These are phyloP conservation scores for Melipona quadrifasciata DNA, from an alignment of 1,140 invertebrate species.

Conservation along the genomic window DNA sequence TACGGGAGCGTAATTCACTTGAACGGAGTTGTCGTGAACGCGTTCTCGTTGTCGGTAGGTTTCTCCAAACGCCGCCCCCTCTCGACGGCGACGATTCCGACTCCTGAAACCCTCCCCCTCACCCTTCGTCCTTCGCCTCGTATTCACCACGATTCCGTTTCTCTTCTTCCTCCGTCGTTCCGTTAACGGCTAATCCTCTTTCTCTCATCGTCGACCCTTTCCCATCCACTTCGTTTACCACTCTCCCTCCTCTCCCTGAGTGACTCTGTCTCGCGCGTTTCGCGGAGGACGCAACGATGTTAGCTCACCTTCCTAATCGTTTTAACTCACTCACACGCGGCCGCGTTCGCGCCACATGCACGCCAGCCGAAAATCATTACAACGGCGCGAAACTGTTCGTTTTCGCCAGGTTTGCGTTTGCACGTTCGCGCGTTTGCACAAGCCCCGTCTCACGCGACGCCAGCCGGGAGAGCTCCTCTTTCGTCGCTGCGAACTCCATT, in stretches of 20 bases:
- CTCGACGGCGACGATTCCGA: not conserved
- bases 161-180: conserved; percentile 21
- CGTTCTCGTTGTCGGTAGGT: conserved; percentile 21
- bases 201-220: not conserved
- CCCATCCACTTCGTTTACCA: conserved; percentile 32
- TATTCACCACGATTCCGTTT: not conserved
- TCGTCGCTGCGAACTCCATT: not conserved
- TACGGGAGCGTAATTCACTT: conserved; percentile 71
- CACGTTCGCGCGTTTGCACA: conserved; percentile 53
- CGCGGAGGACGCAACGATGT: conserved; percentile 60
- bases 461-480: conserved; percentile 1
- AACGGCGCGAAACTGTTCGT: conserved; percentile 55
- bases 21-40: conserved; percentile 52
- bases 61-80: not conserved
- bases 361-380: conserved; percentile 65
- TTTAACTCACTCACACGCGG: conserved; percentile 70
- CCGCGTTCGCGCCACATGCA: conserved; percentile 29
- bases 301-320: conserved; percentile 75
- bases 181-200: conserved; percentile 14
- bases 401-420: conserved; percentile 63
- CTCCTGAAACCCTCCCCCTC: not conserved
- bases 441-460: conserved; percentile 24
- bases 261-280: conserved; percentile 30
- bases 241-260: not conserved
- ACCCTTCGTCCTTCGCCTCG: not conserved